Evolutionary conservation across 2,888 invertebrate genomes (phyloP).

Genomic region (Crossocerus cetratus): DNA sequence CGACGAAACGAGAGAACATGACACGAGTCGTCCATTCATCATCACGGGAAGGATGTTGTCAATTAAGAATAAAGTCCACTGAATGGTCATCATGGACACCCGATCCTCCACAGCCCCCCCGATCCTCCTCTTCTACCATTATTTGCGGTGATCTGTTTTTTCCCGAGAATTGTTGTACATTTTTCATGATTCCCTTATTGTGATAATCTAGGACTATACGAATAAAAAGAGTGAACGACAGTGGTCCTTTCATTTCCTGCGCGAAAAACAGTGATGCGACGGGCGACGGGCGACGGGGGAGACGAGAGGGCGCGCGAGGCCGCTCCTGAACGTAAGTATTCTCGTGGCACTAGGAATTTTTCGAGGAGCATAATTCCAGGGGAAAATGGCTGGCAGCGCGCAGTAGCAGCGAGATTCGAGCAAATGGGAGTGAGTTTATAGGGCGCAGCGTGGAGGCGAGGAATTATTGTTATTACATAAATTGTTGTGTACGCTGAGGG

Average conservation of each 20-base stretch:
- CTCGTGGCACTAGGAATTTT: not conserved
- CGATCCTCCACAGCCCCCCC: not conserved
- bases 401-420: slow-evolving; percentile 5
- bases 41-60: slow-evolving; percentile 51
- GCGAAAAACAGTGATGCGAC: slow-evolving; percentile 23
- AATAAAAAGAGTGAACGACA: slow-evolving; percentile 46
- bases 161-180: slow-evolving; percentile 41
- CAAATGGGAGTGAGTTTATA: slow-evolving; percentile 10
- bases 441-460: not conserved
- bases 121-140: slow-evolving; percentile 27
- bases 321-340: not conserved
- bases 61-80: slow-evolving; percentile 56
- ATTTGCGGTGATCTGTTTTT: slow-evolving; percentile 37
- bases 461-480: slow-evolving; percentile 27
- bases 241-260: slow-evolving; percentile 14
- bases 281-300: not conserved
- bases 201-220: slow-evolving; percentile 56
- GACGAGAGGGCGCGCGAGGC: not conserved
- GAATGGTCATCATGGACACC: slow-evolving; percentile 29
- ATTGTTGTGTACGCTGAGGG: slow-evolving; percentile 18
- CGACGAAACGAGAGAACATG: slow-evolving; percentile 44
- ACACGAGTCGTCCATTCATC: slow-evolving; percentile 34
- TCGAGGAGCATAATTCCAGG: not conserved
- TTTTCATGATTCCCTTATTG: slow-evolving; percentile 56
- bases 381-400: not conserved